Evolutionary conservation across 2,797 vertebrate genomes (phyloP).

Genomic region (Vireo griseus): DNA sequence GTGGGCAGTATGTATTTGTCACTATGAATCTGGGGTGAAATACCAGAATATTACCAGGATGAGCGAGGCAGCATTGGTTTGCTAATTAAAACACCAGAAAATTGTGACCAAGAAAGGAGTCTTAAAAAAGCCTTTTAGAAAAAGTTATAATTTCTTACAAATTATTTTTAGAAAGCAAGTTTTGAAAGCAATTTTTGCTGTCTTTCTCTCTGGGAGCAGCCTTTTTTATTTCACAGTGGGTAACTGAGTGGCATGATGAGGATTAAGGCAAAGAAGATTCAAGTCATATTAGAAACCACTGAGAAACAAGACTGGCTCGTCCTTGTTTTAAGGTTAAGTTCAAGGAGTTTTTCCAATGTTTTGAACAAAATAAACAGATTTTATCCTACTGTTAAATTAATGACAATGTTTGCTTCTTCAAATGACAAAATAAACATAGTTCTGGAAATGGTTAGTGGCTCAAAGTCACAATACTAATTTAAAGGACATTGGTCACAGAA

Average conservation of each 20-base stretch:
- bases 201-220: neutral
- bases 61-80: neutral
- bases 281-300: neutral
- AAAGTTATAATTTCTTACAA: neutral
- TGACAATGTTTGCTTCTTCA: neutral
- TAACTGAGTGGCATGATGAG: neutral
- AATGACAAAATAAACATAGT: neutral
- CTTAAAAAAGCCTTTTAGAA: neutral
- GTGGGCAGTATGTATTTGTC: neutral
- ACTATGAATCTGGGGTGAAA: neutral
- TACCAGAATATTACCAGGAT: neutral
- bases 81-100: neutral
- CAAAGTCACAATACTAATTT: neutral
- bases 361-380: neutral
- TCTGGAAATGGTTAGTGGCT: neutral
- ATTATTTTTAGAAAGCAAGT: neutral
- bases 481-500: neutral
- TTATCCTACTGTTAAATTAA: neutral
- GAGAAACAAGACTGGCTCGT: neutral
- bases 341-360: neutral
- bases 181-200: neutral
- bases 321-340: neutral
- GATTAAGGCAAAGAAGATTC: neutral
- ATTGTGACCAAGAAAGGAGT: neutral
- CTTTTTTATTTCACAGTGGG: conserved; percentile 6